Evolutionary conservation across 2,113 vertebrate species (phyloP).

Genomic region (Amphilophus citrinellus): DNA sequence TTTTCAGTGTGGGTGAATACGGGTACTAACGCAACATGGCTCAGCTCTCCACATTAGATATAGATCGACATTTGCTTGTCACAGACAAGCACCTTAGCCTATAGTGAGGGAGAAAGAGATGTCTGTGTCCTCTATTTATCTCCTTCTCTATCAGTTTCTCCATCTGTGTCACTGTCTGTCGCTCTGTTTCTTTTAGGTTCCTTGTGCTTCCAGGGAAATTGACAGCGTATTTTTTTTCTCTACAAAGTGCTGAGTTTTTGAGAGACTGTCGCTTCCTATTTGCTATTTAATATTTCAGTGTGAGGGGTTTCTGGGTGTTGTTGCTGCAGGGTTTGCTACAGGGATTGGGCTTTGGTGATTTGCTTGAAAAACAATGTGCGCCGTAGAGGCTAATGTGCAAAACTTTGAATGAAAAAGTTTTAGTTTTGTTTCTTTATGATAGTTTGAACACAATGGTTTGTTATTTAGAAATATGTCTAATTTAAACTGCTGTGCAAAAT

Average conservation of each 20-base stretch:
- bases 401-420: conserved; percentile 13
- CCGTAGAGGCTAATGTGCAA: conserved; percentile 19
- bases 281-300: conserved; percentile 80
- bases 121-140: conserved; percentile 30
- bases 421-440: neutral
- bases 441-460: neutral
- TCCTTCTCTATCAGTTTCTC: conserved; percentile 33
- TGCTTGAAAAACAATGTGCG: conserved; percentile 43
- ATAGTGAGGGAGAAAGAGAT: conserved; percentile 36
- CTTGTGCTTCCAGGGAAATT: conserved; percentile 43
- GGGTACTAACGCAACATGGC: conserved; percentile 6
- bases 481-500: neutral
- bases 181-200: conserved; percentile 30
- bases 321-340: conserved; percentile 47
- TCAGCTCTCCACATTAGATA: conserved; percentile 57
- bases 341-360: conserved; percentile 41
- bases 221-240: conserved; percentile 70
- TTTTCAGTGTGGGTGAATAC: neutral
- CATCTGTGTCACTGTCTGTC: conserved; percentile 33
- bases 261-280: conserved; percentile 78
- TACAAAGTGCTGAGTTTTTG: conserved; percentile 71
- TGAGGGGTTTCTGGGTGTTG: conserved; percentile 54
- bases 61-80: conserved; percentile 34
- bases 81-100: conserved; percentile 41
- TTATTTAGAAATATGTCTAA: neutral